phyloP scores from a whole-genome alignment of 1,140 invertebrate species.

The Papilio dardanus region DNA sequence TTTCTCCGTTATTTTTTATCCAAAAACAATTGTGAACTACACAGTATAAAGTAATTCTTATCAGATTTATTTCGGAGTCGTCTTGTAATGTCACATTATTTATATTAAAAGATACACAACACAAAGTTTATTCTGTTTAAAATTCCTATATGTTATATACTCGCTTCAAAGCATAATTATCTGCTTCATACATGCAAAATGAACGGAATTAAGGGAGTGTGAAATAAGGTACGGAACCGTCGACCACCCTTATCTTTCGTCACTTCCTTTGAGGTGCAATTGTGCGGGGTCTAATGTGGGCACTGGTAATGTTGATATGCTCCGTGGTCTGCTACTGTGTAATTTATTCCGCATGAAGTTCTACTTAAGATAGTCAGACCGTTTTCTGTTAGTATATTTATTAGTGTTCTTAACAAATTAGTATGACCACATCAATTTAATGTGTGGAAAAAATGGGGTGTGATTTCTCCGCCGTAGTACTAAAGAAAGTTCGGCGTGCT shows the following conservation, averaged over 20 bases:
- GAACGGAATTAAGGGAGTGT: constrained; percentile 38
- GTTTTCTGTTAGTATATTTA: too few species aligned
- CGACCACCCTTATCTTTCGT: constrained; percentile 46
- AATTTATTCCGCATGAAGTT: constrained; percentile 35
- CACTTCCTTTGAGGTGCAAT: constrained; percentile 56
- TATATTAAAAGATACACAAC: background rate
- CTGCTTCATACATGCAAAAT: constrained; percentile 18
- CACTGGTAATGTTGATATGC: constrained; percentile 35
- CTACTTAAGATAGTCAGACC: background rate
- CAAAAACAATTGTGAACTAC: too few species aligned
- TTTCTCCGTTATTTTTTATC: background rate
- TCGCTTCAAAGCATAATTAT: constrained; percentile 27
- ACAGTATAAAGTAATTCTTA: background rate
- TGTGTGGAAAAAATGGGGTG: too few species aligned
- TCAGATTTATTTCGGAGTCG: background rate
- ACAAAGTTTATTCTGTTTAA: background rate
- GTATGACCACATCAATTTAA: too few species aligned
- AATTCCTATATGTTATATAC: background rate
- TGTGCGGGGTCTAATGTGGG: constrained; percentile 48
- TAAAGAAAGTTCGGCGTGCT: too few species aligned
- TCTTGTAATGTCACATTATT: background rate
- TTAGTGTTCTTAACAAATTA: too few species aligned
- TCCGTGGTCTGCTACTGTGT: constrained; percentile 30
- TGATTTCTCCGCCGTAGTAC: too few species aligned
- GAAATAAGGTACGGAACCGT: constrained; percentile 47